A percentile compares a stretch with the other conserved stretches of the same genome.
Conservation (phyloP, 2,797 vertebrate species). For the Psittacula derbiana region DNA sequence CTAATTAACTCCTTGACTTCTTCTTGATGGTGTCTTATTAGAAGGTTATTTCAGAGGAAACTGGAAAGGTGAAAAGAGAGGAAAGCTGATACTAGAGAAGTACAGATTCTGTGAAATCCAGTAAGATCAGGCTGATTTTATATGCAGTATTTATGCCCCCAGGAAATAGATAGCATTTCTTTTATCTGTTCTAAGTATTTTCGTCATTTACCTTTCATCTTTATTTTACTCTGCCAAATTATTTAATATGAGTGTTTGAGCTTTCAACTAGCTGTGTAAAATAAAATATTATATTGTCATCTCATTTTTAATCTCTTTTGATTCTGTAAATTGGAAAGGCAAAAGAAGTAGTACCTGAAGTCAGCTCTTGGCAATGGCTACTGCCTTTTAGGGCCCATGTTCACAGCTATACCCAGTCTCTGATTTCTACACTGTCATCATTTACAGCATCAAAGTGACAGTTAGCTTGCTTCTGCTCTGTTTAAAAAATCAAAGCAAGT, state of each 20-base stretch:
- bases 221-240: neutral
- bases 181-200: conserved; percentile 1
- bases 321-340: conserved; percentile 27
- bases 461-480: neutral
- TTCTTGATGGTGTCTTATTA: neutral
- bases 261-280: conserved; percentile 35
- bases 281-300: conserved; percentile 12
- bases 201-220: neutral
- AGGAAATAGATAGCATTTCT: neutral
- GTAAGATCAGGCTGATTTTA: neutral
- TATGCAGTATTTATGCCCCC: neutral
- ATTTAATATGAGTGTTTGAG: neutral
- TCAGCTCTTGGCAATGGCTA: conserved; percentile 9
- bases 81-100: neutral
- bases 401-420: neutral
- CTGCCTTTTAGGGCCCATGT: neutral
- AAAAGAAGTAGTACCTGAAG: conserved; percentile 21
- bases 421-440: conserved; percentile 41
- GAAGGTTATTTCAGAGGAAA: neutral
- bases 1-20: neutral
- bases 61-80: neutral
- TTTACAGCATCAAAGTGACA: conserved; percentile 54
- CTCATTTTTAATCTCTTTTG: conserved; percentile 29
- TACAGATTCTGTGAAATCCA: neutral
- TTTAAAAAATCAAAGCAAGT: conserved; percentile 29